Base-by-base conservation (phyloP, 2,888 invertebrate species). In the Calliphora vomitoria region DNA sequence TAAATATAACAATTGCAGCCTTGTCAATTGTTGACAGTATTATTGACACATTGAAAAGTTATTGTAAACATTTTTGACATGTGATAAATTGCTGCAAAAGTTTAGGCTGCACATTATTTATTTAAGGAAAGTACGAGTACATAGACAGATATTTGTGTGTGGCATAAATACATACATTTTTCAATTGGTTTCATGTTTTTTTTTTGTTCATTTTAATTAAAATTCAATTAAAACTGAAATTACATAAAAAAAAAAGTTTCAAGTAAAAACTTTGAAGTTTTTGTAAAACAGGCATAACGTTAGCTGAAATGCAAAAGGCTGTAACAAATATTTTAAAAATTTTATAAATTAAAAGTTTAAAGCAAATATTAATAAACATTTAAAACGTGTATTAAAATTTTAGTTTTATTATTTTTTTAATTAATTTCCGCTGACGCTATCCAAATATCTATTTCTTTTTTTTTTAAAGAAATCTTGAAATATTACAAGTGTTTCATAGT, bases 61-160 rank as follows among this genome's bases (percentile, higher is more conserved):
- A 87, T 81, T 83, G 80, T 83, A 83, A 86, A 86, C 64, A 83
- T 76, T 76, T 83, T 83, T 83, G 86, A 86, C 86, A 86, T 86
- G 55, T 83, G 83, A 86, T 83, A 83, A 87, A 87, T 83, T 80
- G 79, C 71, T 75, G 47, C 18, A 78, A 71, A 60, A 62, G n/a
- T 82, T 55, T 15, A 64, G 83, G 53, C 71, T 76, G 18, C 13
- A 60, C 55, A 72, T 62, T 50, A 71, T 53, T 44, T 31, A 41
- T 69, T 38, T 62, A 53, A 64, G 10, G 15, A 64, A 71, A 71
- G 53, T 18, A 15, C 58, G 25, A 25, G 25, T 25, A 25, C 25
- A 20, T 13, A 18, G 4, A 18, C 8, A 20, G 20, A 69, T 50
- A 25, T 41, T 6, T 72, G 53, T 72, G 18, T 64, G 41, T 15